Percentiles rank a stretch among this genome's conserved stretches.
These are phyloP conservation scores for Achatina immaculata DNA, from an alignment of 1,140 invertebrate species.

Conservation along the genomic window DNA sequence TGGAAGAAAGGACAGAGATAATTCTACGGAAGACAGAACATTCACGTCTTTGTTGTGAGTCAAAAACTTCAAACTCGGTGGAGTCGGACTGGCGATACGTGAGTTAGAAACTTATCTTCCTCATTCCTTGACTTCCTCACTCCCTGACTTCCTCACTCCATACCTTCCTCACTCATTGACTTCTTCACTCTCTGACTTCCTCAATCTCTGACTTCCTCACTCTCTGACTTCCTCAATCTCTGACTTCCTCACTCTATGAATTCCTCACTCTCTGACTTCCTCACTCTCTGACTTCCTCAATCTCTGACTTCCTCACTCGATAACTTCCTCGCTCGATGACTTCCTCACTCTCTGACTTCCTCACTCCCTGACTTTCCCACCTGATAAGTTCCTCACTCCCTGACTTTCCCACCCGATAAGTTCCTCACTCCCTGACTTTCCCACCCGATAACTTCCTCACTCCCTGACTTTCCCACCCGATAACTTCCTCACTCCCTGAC, in stretches of 20 bases:
- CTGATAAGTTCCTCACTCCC: not conserved
- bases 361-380: not conserved
- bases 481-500: not conserved
- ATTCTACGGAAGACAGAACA: too few species aligned
- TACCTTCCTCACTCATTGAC: not conserved
- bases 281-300: constrained; percentile 28
- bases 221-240: constrained; percentile 7
- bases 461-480: not conserved
- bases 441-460: not conserved
- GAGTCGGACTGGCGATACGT: too few species aligned
- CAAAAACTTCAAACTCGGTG: too few species aligned
- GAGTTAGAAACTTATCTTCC: too few species aligned
- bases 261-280: constrained; percentile 20
- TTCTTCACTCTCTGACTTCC: constrained; percentile 15
- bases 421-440: not conserved
- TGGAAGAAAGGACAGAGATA: too few species aligned
- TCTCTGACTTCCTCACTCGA: not conserved
- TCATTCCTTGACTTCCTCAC: too few species aligned
- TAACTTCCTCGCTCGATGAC: too few species aligned
- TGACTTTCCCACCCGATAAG: not conserved
- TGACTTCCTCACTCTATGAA: not conserved
- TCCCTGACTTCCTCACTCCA: too few species aligned
- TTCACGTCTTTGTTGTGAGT: too few species aligned
- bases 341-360: not conserved
- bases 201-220: constrained; percentile 19